Conservation (phyloP, 2,888 invertebrate species). For the Nephrotoma flavescens region DNA sequence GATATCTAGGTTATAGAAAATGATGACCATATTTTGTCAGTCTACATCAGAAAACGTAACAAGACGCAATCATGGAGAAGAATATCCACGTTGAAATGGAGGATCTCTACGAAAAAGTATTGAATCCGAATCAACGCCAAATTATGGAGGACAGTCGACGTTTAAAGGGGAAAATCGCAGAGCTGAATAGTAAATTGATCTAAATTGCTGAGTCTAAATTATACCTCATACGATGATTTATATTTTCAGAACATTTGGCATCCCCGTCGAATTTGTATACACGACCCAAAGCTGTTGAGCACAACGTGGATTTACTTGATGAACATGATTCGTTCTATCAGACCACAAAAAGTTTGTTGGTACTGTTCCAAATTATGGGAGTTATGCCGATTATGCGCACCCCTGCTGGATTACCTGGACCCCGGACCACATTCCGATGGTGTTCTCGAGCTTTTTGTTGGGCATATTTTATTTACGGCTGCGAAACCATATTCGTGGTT, state of each 20-base stretch:
- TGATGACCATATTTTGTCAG: background rate
- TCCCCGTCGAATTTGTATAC: slow-evolving; percentile 22
- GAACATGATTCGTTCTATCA: slow-evolving; percentile 54
- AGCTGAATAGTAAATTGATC: background rate
- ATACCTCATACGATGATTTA: background rate
- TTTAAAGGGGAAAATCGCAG: slow-evolving; percentile 22
- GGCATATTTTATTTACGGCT: slow-evolving; percentile 46
- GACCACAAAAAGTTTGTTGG: slow-evolving; percentile 52
- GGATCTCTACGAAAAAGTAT: slow-evolving; percentile 10
- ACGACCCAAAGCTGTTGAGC: slow-evolving; percentile 33
- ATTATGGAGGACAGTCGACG: slow-evolving; percentile 29
- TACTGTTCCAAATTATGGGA: slow-evolving; percentile 60
- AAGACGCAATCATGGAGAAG: background rate
- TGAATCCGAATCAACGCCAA: slow-evolving; percentile 32
- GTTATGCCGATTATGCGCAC: slow-evolving; percentile 60
- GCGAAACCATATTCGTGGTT: slow-evolving; percentile 43
- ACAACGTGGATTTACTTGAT: slow-evolving; percentile 43
- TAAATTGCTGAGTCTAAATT: background rate
- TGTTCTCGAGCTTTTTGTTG: slow-evolving; percentile 49
- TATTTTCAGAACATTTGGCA: background rate
- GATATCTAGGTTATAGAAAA: background rate
- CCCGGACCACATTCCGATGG: slow-evolving; percentile 46
- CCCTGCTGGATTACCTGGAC: slow-evolving; percentile 33
- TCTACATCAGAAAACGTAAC: background rate
- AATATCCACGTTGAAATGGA: background rate